phyloP scores from a whole-genome alignment of 30 jellyfish, hydroid and myxozoan species.

The Aurelia aurita region DNA sequence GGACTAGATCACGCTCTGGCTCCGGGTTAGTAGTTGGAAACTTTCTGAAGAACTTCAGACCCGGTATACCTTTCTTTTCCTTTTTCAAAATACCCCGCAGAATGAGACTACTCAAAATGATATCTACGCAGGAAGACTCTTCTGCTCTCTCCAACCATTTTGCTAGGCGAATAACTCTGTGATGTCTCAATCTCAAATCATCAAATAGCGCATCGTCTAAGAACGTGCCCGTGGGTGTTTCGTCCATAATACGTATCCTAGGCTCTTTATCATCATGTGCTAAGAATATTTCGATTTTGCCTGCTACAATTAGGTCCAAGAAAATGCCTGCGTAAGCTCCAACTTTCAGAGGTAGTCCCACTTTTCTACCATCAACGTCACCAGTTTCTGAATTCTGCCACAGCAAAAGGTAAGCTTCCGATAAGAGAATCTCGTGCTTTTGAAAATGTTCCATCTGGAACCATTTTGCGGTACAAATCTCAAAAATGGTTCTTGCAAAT shows the following conservation, averaged over 20 bases:
- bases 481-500: slow-evolving; percentile 73
- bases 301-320: slow-evolving; percentile 83
- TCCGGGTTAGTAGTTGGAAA: slow-evolving; percentile 97
- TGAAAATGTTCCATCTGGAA: slow-evolving; percentile 71
- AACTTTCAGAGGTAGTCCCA: slow-evolving; percentile 93
- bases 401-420: slow-evolving; percentile 94
- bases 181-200: slow-evolving; percentile 74
- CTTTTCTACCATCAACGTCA: slow-evolving; percentile 92
- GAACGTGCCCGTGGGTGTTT: slow-evolving; percentile 67
- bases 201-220: slow-evolving; percentile 90
- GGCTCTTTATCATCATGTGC: slow-evolving; percentile 86
- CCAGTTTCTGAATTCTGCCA: slow-evolving; percentile 99
- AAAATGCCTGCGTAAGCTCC: slow-evolving; percentile 97
- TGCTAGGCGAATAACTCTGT: slow-evolving; percentile 73
- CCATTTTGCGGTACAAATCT: slow-evolving; percentile 71
- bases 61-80: slow-evolving; percentile 91
- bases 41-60: slow-evolving; percentile 80
- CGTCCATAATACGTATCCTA: slow-evolving; percentile 76
- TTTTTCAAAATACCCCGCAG: slow-evolving; percentile 89
- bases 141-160: slow-evolving; percentile 95
- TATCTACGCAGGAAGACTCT: slow-evolving; percentile 92
- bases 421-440: slow-evolving; percentile 78
- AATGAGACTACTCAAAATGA: slow-evolving; percentile 77
- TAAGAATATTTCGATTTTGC: slow-evolving; percentile 72
- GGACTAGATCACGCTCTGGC: slow-evolving; percentile 89